Evolutionary conservation across 2,797 vertebrate genomes (phyloP).

Genomic region (Rhabdophis nuchalis): DNA sequence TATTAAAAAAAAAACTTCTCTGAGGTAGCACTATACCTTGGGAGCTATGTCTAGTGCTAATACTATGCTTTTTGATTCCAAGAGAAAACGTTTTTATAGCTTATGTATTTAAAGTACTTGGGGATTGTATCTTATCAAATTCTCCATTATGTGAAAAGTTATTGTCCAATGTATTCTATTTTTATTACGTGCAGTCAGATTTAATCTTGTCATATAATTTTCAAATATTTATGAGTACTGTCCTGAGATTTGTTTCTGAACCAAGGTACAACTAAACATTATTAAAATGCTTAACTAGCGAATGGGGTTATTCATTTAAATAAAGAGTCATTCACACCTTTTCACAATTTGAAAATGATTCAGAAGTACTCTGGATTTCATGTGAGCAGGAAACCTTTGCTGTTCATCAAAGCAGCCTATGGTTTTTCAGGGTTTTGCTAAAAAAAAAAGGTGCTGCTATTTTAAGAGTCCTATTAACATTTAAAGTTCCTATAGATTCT

Average conservation of each 20-base stretch:
- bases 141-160: not conserved
- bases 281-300: not conserved
- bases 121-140: not conserved
- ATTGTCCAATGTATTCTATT: not conserved
- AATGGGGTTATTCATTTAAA: not conserved
- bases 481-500: not conserved
- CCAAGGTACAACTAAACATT: not conserved
- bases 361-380: not conserved
- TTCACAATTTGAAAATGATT: not conserved
- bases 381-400: not conserved
- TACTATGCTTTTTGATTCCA: not conserved
- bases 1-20: not conserved
- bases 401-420: not conserved
- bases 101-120: not conserved
- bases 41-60: not conserved
- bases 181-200: not conserved
- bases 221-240: not conserved
- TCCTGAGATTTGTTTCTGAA: not conserved
- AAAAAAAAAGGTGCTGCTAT: not conserved
- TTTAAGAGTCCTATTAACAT: not conserved
- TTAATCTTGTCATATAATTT: not conserved
- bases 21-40: not conserved
- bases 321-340: not conserved
- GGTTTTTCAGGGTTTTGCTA: not conserved
- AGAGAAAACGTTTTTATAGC: not conserved